A percentile compares a stretch with the other conserved stretches of the same genome.
Conservation (phyloP, 2,113 vertebrate genomes). For the Falcunculus frontatus region DNA sequence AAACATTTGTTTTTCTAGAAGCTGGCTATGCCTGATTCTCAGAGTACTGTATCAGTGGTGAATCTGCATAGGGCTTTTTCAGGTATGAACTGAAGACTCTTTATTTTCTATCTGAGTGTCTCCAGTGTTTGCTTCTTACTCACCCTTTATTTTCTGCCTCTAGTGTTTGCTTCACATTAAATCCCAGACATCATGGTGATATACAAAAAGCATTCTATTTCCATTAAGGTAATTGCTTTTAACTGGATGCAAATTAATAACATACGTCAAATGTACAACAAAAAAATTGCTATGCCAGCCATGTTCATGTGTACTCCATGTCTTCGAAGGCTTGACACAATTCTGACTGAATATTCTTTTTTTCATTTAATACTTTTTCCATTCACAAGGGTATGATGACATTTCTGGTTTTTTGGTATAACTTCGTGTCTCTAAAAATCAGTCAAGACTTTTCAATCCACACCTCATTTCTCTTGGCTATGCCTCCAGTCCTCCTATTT, state of each 20-base stretch:
- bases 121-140: neutral
- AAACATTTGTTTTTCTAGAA: rapidly evolving
- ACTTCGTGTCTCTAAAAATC: neutral
- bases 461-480: neutral
- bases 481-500: neutral
- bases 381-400: neutral
- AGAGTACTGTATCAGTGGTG: rapidly evolving
- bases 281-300: rapidly evolving
- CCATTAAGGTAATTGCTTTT: neutral
- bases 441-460: neutral
- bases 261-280: neutral
- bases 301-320: rapidly evolving
- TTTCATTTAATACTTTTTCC: neutral
- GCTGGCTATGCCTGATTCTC: rapidly evolving
- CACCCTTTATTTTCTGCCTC: neutral
- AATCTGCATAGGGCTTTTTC: neutral
- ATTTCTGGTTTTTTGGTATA: neutral
- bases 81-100: rapidly evolving
- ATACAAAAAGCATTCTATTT: neutral
- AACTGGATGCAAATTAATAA: neutral
- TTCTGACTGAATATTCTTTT: neutral
- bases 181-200: neutral
- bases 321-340: neutral
- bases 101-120: neutral
- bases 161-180: neutral